These are phyloP conservation scores for Thalassaphorura encarpata DNA, from an alignment of 1,140 invertebrate genomes.

Conservation along the genomic window DNA sequence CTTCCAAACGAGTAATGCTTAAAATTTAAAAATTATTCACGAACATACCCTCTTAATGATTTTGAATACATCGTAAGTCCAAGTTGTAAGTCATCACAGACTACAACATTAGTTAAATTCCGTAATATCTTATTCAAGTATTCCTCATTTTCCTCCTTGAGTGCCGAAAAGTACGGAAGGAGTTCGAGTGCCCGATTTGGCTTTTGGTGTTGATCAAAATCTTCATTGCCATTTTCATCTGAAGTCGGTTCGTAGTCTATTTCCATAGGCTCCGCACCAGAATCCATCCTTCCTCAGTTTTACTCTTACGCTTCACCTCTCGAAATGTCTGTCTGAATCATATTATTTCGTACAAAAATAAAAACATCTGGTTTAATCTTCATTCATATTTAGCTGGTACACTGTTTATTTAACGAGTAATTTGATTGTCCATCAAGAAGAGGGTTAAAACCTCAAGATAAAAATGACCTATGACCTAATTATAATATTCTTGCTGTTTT, in stretches of 20 bases:
- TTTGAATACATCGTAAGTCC: slow-evolving; percentile 33
- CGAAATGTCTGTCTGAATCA: too few species aligned
- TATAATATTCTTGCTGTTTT: too few species aligned
- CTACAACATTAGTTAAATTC: slow-evolving; percentile 32
- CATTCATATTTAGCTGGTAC: neutral
- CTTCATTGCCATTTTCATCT: neutral
- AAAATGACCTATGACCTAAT: too few species aligned
- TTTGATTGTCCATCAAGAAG: neutral
- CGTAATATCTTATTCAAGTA: slow-evolving; percentile 29
- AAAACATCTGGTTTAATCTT: neutral
- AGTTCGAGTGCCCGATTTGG: slow-evolving; percentile 30
- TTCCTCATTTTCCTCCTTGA: slow-evolving; percentile 30
- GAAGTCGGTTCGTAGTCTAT: slow-evolving; percentile 7
- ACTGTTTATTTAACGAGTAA: neutral
- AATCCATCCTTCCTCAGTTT: too few species aligned
- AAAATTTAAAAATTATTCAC: neutral
- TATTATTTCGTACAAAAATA: neutral
- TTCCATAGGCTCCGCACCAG: slow-evolving; percentile 15
- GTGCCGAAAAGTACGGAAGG: slow-evolving; percentile 32
- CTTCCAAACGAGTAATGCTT: neutral
- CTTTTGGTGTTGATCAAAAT: slow-evolving; percentile 25
- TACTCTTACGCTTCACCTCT: neutral
- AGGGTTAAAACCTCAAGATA: too few species aligned
- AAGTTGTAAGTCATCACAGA: slow-evolving; percentile 31
- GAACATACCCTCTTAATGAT: slow-evolving; percentile 25